Conservation (phyloP, 2,113 vertebrate genomes). For the Scytalopus superciliaris region DNA sequence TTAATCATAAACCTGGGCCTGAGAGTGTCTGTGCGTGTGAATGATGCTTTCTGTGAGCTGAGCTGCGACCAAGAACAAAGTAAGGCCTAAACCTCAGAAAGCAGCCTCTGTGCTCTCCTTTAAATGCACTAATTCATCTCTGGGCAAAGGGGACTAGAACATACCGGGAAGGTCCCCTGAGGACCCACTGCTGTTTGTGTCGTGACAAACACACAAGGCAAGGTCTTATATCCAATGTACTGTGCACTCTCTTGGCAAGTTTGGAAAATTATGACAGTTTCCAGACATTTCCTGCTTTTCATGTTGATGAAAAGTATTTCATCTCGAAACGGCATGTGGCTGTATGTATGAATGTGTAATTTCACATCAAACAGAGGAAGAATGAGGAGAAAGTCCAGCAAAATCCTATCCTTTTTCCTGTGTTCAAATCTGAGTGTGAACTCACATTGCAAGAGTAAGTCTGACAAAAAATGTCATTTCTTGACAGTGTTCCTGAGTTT, state of each 20-base stretch:
- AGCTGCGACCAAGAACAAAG: conserved; percentile 68
- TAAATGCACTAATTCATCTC: conserved; percentile 75
- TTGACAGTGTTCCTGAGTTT: neutral
- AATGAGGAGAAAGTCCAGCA: neutral
- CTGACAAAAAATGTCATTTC: neutral
- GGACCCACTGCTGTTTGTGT: neutral
- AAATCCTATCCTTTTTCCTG: neutral
- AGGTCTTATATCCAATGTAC: conserved; percentile 34
- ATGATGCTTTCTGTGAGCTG: conserved; percentile 76
- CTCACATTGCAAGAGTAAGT: conserved; percentile 26
- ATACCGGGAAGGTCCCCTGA: conserved; percentile 54
- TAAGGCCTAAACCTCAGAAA: conserved; percentile 69
- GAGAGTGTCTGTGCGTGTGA: conserved; percentile 64
- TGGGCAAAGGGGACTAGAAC: conserved; percentile 51
- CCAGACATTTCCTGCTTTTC: conserved; percentile 1
- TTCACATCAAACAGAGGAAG: neutral
- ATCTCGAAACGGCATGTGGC: neutral
- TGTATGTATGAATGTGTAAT: neutral
- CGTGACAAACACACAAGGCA: conserved; percentile 29
- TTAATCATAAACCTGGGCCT: conserved; percentile 64
- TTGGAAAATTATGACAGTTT: neutral
- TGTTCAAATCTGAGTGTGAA: neutral
- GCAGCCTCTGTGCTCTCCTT: conserved; percentile 73
- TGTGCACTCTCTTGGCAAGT: neutral
- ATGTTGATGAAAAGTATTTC: neutral